Evolutionary conservation across 2,113 vertebrate species (phyloP).

Genomic region (Scomber scombrus): DNA sequence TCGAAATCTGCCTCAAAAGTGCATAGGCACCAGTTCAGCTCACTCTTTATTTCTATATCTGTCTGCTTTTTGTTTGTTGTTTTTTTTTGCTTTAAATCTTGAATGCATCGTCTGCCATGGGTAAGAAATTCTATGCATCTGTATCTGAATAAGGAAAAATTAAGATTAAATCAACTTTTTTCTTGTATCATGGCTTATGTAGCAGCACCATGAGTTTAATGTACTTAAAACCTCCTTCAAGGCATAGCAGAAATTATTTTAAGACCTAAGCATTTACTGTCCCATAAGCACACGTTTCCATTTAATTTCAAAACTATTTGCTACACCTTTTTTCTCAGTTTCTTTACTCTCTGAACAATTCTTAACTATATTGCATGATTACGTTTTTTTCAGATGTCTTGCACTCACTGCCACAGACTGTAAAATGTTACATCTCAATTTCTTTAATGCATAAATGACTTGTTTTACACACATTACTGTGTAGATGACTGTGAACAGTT

Average conservation of each 20-base stretch:
- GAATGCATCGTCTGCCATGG: not conserved
- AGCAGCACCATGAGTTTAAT: not conserved
- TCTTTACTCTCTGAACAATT: not conserved
- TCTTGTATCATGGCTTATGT: not conserved
- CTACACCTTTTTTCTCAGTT: not conserved
- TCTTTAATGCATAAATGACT: not conserved
- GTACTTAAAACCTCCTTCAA: not conserved
- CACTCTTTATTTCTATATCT: conserved; percentile 37
- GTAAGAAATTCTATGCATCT: not conserved
- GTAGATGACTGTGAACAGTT: conserved; percentile 3
- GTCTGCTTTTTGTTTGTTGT: not conserved
- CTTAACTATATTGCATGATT: not conserved
- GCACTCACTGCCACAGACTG: not conserved
- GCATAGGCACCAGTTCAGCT: conserved; percentile 16
- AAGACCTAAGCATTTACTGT: not conserved
- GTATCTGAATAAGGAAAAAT: not conserved
- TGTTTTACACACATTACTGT: not conserved
- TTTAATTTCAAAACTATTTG: not conserved
- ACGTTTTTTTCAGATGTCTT: not conserved
- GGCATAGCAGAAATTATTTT: conserved; percentile 1
- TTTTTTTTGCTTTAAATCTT: not conserved
- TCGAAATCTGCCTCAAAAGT: conserved; percentile 48
- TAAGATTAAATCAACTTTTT: not conserved
- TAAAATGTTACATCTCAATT: not conserved
- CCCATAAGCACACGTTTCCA: not conserved